These are phyloP conservation scores for Hyaena hyaena DNA, from an alignment of 2,113 vertebrate genomes.

Conservation along the genomic window DNA sequence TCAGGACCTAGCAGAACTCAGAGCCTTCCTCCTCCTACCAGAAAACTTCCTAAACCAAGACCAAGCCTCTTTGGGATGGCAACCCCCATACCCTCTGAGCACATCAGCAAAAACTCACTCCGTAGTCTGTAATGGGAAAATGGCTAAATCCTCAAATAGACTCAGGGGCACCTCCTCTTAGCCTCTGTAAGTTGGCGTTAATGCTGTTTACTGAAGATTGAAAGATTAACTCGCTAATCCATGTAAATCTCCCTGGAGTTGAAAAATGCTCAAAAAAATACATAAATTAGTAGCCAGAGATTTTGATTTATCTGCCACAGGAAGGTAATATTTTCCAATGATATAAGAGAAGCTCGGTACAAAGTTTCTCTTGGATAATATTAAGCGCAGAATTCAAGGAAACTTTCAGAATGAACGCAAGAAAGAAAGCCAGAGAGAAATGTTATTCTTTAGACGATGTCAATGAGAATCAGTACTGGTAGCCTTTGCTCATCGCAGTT, in stretches of 20 bases:
- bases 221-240: conserved; percentile 71
- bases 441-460: conserved; percentile 26
- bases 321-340: conserved; percentile 43
- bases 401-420: conserved; percentile 35
- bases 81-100: not conserved
- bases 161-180: conserved; percentile 21
- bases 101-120: not conserved
- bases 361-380: not conserved
- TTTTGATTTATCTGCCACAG: conserved; percentile 40
- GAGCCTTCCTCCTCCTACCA: not conserved
- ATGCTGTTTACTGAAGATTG: conserved; percentile 50
- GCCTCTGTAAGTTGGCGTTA: conserved; percentile 55
- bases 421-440: conserved; percentile 57
- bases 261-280: conserved; percentile 47
- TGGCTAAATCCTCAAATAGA: not conserved
- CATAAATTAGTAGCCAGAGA: conserved; percentile 49
- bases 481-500: conserved; percentile 44
- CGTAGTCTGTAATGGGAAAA: not conserved
- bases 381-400: conserved; percentile 41
- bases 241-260: conserved; percentile 69
- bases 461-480: not conserved
- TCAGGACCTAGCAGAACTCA: not conserved
- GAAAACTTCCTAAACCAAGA: not conserved
- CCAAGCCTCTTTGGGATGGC: not conserved
- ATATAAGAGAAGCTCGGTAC: not conserved